phyloP scores from a whole-genome alignment of 2,113 vertebrate species.

The Hydrochoerus hydrochaeris region DNA sequence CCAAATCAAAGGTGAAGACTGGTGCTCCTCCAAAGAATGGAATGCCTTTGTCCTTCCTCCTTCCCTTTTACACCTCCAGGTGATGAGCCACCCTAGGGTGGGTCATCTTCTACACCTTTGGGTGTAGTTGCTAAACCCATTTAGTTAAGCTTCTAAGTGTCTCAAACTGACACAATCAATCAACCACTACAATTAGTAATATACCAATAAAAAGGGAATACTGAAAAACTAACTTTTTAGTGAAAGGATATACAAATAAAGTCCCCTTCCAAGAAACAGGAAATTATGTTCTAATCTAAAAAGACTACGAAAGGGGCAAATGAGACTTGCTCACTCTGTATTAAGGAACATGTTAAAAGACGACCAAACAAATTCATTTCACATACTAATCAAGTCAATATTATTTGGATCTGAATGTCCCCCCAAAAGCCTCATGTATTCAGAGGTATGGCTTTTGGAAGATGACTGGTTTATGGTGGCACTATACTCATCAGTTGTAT shows the following conservation, averaged over 20 bases:
- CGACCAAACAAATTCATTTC: background rate
- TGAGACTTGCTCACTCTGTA: background rate
- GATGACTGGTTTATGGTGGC: background rate
- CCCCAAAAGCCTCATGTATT: background rate
- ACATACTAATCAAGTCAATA: background rate
- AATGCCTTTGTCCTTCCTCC: too few species aligned
- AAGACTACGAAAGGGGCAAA: background rate
- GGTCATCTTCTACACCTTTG: too few species aligned
- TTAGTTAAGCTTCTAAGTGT: too few species aligned
- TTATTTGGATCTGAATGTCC: background rate
- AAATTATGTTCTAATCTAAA: conserved; percentile 8
- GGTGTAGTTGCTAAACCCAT: too few species aligned
- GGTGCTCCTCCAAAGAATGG: too few species aligned
- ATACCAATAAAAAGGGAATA: background rate
- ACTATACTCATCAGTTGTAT: background rate
- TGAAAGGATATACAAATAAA: background rate
- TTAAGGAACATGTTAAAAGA: conserved; percentile 2
- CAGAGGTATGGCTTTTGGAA: background rate
- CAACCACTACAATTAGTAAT: too few species aligned
- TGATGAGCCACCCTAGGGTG: too few species aligned
- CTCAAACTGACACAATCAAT: too few species aligned
- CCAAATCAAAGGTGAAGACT: too few species aligned
- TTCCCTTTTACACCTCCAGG: too few species aligned
- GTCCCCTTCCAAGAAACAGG: background rate
- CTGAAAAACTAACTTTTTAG: background rate